Evolutionary conservation across 92 coral and sea anemone species (phyloP).

Genomic region (Isaurus tuberculatus): DNA sequence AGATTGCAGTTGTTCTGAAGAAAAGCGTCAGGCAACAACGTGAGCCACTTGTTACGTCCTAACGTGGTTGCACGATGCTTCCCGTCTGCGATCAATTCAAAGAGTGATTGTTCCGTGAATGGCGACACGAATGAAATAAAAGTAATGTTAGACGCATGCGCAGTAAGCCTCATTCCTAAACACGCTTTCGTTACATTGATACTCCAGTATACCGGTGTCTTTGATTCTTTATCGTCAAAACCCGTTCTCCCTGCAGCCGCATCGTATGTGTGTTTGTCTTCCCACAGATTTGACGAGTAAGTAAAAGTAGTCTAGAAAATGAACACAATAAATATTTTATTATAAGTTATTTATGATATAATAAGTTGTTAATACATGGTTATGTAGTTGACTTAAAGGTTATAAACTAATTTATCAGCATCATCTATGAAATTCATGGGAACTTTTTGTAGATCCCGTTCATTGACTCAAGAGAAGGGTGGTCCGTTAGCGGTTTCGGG

Average conservation of each 20-base stretch:
- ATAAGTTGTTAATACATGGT: too few species aligned
- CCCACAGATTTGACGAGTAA: conserved; percentile 12
- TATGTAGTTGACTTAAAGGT: too few species aligned
- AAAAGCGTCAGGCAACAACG: neutral
- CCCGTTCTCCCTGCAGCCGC: neutral
- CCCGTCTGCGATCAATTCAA: conserved; percentile 21
- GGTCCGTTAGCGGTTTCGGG: too few species aligned
- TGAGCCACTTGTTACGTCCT: conserved; percentile 1
- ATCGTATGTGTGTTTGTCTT: conserved; percentile 1
- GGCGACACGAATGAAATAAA: neutral
- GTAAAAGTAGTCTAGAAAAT: conserved; percentile 1
- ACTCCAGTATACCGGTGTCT: conserved; percentile 9
- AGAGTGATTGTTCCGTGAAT: conserved; percentile 1
- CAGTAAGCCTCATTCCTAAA: conserved; percentile 7
- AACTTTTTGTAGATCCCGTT: too few species aligned
- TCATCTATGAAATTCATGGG: too few species aligned
- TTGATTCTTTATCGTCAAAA: conserved; percentile 9
- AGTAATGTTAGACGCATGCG: neutral
- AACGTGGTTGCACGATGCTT: neutral
- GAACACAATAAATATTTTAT: too few species aligned
- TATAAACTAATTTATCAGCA: too few species aligned
- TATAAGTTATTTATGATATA: too few species aligned
- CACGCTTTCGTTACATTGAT: conserved; percentile 23
- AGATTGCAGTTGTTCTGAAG: conserved; percentile 20
- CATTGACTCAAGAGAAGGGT: too few species aligned